phyloP scores from a whole-genome alignment of 1,140 invertebrate species.

The Hestina assimilis region DNA sequence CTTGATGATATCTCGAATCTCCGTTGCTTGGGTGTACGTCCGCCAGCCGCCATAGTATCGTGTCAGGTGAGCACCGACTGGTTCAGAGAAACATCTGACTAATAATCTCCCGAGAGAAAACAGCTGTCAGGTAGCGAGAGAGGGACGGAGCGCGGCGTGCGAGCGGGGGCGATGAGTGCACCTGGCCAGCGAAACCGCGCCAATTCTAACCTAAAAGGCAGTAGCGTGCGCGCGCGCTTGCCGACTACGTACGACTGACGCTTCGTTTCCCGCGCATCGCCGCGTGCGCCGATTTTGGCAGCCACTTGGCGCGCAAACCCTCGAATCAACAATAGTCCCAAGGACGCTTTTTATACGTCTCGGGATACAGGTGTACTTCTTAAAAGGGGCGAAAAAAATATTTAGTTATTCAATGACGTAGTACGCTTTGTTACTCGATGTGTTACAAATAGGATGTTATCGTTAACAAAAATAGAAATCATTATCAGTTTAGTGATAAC shows the following conservation, averaged over 20 bases:
- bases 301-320: constrained; percentile 71
- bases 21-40: constrained; percentile 69
- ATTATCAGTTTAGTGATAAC: not conserved
- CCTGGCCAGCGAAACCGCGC: constrained; percentile 68
- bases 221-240: constrained; percentile 59
- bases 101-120: constrained; percentile 76
- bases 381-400: constrained; percentile 42
- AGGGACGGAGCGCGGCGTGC: constrained; percentile 42
- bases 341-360: constrained; percentile 71
- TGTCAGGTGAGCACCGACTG: constrained; percentile 70
- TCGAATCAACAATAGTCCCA: constrained; percentile 62
- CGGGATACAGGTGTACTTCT: constrained; percentile 65
- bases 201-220: constrained; percentile 73
- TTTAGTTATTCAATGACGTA: constrained; percentile 11
- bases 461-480: too few species aligned
- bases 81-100: constrained; percentile 76
- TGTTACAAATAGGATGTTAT: not conserved
- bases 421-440: not conserved
- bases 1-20: constrained; percentile 58
- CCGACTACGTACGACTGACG: constrained; percentile 57
- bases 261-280: constrained; percentile 68
- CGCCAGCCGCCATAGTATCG: constrained; percentile 60
- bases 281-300: constrained; percentile 67
- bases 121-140: constrained; percentile 68
- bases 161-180: constrained; percentile 57